Conservation (phyloP, 1,140 invertebrate genomes). For the Steinernema khuongi region DNA sequence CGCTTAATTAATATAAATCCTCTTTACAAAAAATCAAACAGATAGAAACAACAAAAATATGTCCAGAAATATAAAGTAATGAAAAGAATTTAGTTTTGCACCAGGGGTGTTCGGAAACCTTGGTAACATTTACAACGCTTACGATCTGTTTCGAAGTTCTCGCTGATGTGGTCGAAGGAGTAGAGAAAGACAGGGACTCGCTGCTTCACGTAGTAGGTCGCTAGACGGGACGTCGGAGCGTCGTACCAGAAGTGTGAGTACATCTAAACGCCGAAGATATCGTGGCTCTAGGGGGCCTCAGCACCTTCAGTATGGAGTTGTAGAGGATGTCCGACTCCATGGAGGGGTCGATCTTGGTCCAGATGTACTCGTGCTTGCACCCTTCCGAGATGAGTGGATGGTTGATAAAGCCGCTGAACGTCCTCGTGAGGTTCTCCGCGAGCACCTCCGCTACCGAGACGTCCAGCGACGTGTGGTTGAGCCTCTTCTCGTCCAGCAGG, state of each 20-base stretch:
- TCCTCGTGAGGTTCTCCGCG: slow-evolving; percentile 48
- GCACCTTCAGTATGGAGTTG: slow-evolving; percentile 52
- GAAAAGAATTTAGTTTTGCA: no score
- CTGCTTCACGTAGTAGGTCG: slow-evolving; percentile 50
- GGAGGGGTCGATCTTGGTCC: slow-evolving; percentile 54
- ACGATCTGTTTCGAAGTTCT: slow-evolving; percentile 57
- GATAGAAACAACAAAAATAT: neutral
- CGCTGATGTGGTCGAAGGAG: slow-evolving; percentile 58
- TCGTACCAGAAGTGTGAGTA: slow-evolving; percentile 59
- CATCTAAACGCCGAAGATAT: slow-evolving; percentile 56
- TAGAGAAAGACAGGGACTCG: slow-evolving; percentile 55
- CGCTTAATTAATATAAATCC: no score
- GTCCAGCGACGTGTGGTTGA: slow-evolving; percentile 47
- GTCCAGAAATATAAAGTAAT: no score
- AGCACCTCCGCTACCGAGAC: slow-evolving; percentile 44
- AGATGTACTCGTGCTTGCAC: slow-evolving; percentile 57
- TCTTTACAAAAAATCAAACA: no score
- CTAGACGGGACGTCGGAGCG: slow-evolving; percentile 52
- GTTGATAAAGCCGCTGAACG: slow-evolving; percentile 50
- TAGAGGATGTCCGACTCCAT: slow-evolving; percentile 38
- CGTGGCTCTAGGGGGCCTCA: neutral
- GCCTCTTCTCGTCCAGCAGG: slow-evolving; percentile 51
- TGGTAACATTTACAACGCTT: slow-evolving; percentile 18
- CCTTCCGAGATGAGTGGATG: slow-evolving; percentile 53
- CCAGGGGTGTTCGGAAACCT: no score